Evolutionary conservation across 2,797 vertebrate genomes (phyloP).

Genomic region (Diplodus puntazzo): DNA sequence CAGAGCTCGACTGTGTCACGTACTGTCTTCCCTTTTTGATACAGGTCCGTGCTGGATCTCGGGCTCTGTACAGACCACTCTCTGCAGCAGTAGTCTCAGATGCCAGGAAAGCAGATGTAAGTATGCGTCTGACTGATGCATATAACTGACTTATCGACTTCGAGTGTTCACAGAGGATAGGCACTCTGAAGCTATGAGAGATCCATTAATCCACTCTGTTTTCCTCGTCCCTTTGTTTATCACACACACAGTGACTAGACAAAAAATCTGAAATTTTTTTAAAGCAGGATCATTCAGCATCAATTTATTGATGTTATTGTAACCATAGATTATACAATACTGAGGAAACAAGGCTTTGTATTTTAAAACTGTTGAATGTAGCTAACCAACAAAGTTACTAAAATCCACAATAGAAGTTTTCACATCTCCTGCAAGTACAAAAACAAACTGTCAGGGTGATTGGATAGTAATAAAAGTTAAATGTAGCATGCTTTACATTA

Average conservation of each 20-base stretch:
- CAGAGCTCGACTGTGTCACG: background rate
- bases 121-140: background rate
- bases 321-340: background rate
- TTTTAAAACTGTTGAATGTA: background rate
- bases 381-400: background rate
- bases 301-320: background rate
- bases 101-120: conserved; percentile 88
- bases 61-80: conserved; percentile 88
- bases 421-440: background rate
- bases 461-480: background rate
- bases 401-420: background rate
- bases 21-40: background rate
- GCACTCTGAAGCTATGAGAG: background rate
- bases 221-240: background rate
- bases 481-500: background rate
- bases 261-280: background rate
- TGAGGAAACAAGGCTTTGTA: background rate
- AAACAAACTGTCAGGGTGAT: background rate
- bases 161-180: background rate
- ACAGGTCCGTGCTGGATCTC: conserved; percentile 89
- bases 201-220: background rate
- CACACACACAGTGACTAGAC: background rate
- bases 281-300: background rate
- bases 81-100: conserved; percentile 87
- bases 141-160: background rate